A percentile compares a stretch with the other conserved stretches of the same genome.
These are phyloP conservation scores for Forbesichthys agassizii DNA, from an alignment of 2,113 vertebrate genomes.

Conservation along the genomic window DNA sequence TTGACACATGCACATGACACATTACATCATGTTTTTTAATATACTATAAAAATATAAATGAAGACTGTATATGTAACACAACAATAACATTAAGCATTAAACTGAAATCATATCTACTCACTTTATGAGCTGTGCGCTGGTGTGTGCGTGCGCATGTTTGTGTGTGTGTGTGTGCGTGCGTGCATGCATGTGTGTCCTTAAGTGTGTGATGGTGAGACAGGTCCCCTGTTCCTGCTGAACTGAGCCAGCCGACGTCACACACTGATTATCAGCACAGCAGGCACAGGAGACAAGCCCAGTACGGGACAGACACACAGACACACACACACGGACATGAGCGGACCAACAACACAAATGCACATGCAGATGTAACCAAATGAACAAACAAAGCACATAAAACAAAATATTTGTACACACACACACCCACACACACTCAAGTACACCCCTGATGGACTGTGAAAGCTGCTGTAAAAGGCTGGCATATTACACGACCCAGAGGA, in stretches of 20 bases:
- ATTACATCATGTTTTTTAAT: too few relatives aligned
- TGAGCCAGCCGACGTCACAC: slow-evolving; percentile 84
- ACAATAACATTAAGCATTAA: too few relatives aligned
- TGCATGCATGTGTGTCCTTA: slow-evolving; percentile 17
- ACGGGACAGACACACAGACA: slow-evolving; percentile 17
- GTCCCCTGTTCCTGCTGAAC: slow-evolving; percentile 83
- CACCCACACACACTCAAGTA: slow-evolving; percentile 5
- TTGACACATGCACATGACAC: too few relatives aligned
- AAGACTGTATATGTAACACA: too few relatives aligned
- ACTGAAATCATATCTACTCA: too few relatives aligned
- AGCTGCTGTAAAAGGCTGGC: slow-evolving; percentile 18
- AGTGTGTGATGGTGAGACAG: slow-evolving; percentile 57
- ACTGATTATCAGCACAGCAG: slow-evolving; percentile 97
- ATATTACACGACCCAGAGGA: slow-evolving; percentile 25
- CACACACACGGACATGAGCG: slow-evolving; percentile 2
- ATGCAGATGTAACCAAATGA: slow-evolving; percentile 8
- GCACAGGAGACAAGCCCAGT: slow-evolving; percentile 86
- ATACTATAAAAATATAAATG: too few relatives aligned
- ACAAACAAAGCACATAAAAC: neutral
- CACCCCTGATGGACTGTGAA: slow-evolving; percentile 11
- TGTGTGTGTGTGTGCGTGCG: slow-evolving; percentile 24
- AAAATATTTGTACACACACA: neutral
- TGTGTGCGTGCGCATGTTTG: slow-evolving; percentile 10
- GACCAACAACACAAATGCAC: slow-evolving; percentile 15
- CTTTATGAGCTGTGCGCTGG: neutral